phyloP scores from a whole-genome alignment of 2,888 invertebrate genomes.

The Pristionchus exspectatus region DNA sequence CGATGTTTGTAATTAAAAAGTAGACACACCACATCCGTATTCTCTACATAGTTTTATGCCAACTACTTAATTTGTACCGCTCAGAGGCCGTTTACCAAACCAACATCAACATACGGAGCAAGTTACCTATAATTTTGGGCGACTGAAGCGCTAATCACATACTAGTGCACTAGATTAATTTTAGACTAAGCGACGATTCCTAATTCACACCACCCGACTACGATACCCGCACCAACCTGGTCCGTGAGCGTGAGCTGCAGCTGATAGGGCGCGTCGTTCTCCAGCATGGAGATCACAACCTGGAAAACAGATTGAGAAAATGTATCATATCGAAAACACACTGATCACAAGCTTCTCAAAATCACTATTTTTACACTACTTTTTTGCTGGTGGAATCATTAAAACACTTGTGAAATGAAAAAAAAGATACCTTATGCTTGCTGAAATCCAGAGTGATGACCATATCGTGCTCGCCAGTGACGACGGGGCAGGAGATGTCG shows the following conservation, averaged over 20 bases:
- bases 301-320: not conserved
- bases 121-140: not conserved
- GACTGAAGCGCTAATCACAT: not conserved
- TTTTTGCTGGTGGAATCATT: not conserved
- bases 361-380: too few species aligned
- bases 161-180: not conserved
- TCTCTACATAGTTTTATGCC: too few species aligned
- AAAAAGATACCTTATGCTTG: not conserved
- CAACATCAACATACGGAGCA: not conserved
- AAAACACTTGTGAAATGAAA: not conserved
- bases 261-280: conserved; percentile 47
- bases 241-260: conserved; percentile 32
- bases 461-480: conserved; percentile 19
- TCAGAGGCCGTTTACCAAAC: not conserved
- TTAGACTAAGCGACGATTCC: not conserved
- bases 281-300: not conserved
- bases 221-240: not conserved
- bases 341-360: too few species aligned
- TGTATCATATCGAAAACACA: too few species aligned
- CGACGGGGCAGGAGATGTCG: not conserved
- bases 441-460: conserved; percentile 18
- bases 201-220: not conserved
- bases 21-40: not conserved
- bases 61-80: too few species aligned
- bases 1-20: not conserved